Conservation (phyloP, 2,797 vertebrate genomes). For the Heterohyrax brucei region DNA sequence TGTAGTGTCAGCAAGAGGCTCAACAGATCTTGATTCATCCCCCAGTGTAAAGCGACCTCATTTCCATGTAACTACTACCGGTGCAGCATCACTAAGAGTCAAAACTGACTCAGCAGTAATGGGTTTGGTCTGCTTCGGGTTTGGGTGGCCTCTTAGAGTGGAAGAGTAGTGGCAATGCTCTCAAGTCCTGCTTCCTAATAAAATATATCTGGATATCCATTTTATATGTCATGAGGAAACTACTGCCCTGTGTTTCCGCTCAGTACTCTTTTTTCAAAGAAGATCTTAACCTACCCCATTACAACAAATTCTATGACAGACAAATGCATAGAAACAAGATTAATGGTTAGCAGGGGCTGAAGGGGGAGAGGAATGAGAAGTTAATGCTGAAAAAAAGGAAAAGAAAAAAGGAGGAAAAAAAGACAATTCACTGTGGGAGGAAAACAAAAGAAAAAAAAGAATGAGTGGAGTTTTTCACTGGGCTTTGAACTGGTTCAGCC, state of each 20-base stretch:
- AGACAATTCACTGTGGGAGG: too few relatives aligned
- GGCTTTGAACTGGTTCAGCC: too few relatives aligned
- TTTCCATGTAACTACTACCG: conserved; percentile 56
- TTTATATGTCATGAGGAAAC: too few relatives aligned
- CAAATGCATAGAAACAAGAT: neutral
- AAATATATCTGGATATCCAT: neutral
- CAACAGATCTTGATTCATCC: conserved; percentile 22
- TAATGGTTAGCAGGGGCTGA: neutral
- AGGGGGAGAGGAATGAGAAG: neutral
- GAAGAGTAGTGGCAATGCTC: neutral
- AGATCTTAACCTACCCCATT: too few relatives aligned
- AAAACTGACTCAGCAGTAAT: too few relatives aligned
- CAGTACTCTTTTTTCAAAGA: too few relatives aligned
- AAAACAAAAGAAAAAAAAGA: too few relatives aligned
- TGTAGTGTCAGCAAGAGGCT: conserved; percentile 48
- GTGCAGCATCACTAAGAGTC: neutral
- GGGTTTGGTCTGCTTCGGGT: neutral
- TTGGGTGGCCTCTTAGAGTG: neutral
- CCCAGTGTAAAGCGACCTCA: neutral
- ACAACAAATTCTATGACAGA: neutral
- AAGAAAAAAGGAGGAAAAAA: too few relatives aligned
- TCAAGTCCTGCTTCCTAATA: neutral
- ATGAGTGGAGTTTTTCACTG: neutral
- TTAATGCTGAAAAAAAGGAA: too few relatives aligned
- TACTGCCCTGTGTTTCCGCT: too few relatives aligned